Percentiles rank a stretch among this genome's conserved stretches.
These are phyloP conservation scores for Watsonalla binaria DNA, from an alignment of 2,888 invertebrate genomes.

Conservation along the genomic window DNA sequence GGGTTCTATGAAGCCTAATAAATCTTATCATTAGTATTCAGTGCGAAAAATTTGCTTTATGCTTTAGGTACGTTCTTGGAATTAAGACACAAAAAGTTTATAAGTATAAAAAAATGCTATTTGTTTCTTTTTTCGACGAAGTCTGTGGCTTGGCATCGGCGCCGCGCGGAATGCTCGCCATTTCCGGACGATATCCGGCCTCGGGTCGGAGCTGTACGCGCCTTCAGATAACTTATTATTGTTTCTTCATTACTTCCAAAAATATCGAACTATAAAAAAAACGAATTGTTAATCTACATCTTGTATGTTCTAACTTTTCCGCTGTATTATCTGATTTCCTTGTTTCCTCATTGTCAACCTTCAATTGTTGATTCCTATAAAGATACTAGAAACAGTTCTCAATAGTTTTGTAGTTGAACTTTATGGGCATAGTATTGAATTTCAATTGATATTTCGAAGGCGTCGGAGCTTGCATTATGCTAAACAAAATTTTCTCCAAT, in stretches of 20 bases:
- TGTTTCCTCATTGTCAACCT: constrained; percentile 41
- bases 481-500: constrained; percentile 48
- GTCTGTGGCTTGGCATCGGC: constrained; percentile 54
- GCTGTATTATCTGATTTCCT: constrained; percentile 42
- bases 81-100: background rate
- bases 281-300: constrained; percentile 5
- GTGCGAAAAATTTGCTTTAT: constrained; percentile 7
- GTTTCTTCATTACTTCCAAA: constrained; percentile 4
- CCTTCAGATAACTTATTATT: constrained; percentile 49
- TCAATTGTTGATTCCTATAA: constrained; percentile 19
- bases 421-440: constrained; percentile 2
- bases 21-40: too few species aligned
- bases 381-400: background rate
- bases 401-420: background rate
- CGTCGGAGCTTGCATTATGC: constrained; percentile 8
- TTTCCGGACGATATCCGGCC: constrained; percentile 77
- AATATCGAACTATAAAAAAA: background rate
- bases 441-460: constrained; percentile 5
- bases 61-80: background rate
- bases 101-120: constrained; percentile 32
- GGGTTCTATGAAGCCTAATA: too few species aligned
- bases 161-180: constrained; percentile 72
- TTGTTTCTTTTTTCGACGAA: constrained; percentile 48
- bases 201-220: constrained; percentile 46
- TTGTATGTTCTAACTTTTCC: constrained; percentile 24